phyloP scores from a whole-genome alignment of 2,797 vertebrate species.

The Buceros bicornis region DNA sequence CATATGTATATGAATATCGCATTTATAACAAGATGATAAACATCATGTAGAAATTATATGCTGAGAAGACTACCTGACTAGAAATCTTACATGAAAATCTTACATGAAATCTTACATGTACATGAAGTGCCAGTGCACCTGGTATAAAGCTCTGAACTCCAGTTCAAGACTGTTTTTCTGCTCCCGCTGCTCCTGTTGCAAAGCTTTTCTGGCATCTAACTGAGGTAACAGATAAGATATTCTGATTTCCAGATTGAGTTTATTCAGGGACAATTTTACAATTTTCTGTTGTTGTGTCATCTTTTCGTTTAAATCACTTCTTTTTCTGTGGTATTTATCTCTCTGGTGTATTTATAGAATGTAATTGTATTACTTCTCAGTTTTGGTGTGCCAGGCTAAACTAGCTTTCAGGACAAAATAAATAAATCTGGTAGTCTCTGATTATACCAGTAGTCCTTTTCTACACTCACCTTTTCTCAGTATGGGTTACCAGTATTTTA shows the following conservation, averaged over 20 bases:
- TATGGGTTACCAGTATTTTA: not conserved
- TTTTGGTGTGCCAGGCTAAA: not conserved
- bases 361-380: not conserved
- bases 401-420: not conserved
- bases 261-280: constrained; percentile 36
- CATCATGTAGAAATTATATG: not conserved
- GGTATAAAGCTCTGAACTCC: not conserved
- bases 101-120: not conserved
- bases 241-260: constrained; percentile 37
- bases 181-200: not conserved
- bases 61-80: not conserved
- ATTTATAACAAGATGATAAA: not conserved
- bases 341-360: constrained; percentile 55
- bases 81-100: not conserved
- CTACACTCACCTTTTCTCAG: not conserved
- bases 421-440: not conserved
- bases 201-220: not conserved
- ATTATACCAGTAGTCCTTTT: not conserved
- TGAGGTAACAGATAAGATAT: constrained; percentile 2
- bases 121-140: not conserved
- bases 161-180: not conserved
- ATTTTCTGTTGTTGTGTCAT: constrained; percentile 17
- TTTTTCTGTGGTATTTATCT: not conserved
- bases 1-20: not conserved
- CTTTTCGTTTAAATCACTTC: not conserved